Conservation (phyloP, 1,140 invertebrate genomes). For the Rhagoletis zephyria region DNA sequence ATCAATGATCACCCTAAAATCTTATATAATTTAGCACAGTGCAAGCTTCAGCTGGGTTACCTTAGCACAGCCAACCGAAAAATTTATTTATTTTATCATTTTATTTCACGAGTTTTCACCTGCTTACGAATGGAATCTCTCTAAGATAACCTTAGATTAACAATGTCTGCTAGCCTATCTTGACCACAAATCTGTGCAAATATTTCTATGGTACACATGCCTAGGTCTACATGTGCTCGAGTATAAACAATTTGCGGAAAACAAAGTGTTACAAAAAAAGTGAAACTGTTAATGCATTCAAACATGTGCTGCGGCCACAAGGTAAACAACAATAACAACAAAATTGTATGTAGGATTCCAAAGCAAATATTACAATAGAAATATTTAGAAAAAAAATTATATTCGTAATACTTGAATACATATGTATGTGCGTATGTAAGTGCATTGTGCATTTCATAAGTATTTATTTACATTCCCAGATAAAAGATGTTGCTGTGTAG, state of each 20-base stretch:
- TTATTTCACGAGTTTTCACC: conserved; percentile 30
- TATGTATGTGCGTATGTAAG: not conserved
- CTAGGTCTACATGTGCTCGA: not conserved
- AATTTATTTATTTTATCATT: not conserved
- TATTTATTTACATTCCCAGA: conserved; percentile 4
- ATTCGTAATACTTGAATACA: not conserved
- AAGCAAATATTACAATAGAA: conserved; percentile 10
- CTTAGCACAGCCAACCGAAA: too few species aligned
- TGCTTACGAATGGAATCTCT: not conserved
- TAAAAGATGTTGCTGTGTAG: not conserved
- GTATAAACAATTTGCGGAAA: too few species aligned
- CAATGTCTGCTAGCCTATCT: not conserved
- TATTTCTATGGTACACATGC: not conserved
- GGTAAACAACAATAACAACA: not conserved
- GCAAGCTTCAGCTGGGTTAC: too few species aligned
- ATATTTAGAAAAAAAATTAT: not conserved
- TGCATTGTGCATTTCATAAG: not conserved
- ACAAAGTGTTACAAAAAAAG: too few species aligned
- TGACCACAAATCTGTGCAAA: conserved; percentile 25
- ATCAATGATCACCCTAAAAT: too few species aligned
- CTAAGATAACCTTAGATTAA: conserved; percentile 19
- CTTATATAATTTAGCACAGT: too few species aligned
- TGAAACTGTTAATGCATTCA: not conserved
- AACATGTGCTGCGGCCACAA: conserved; percentile 3
- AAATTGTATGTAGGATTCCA: not conserved